Conservation (phyloP, 2,888 invertebrate genomes). For the Bimastos eiseni region DNA sequence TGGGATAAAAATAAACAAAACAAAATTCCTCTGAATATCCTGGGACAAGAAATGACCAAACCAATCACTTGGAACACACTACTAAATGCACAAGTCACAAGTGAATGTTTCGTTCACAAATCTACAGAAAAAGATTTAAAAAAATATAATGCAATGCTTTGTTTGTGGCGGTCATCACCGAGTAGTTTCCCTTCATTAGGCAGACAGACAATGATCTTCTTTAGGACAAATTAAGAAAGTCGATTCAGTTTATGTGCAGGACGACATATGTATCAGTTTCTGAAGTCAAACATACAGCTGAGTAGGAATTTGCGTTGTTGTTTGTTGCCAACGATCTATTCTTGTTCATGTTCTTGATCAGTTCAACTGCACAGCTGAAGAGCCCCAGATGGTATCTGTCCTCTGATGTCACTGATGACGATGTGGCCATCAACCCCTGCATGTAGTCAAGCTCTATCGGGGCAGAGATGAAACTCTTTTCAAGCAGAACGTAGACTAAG, state of each 20-base stretch:
- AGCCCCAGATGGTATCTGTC: not conserved
- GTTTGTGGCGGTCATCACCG: not conserved
- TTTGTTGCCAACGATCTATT: not conserved
- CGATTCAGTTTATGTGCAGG: not conserved
- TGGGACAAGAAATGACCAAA: no score
- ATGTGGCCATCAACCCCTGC: not conserved
- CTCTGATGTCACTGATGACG: not conserved
- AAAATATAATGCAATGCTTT: not conserved
- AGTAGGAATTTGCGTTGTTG: not conserved
- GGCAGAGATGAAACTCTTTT: not conserved
- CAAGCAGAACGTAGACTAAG: not conserved
- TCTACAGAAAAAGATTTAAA: not conserved
- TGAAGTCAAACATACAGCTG: not conserved
- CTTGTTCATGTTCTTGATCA: constrained; percentile 7
- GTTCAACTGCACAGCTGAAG: constrained; percentile 7
- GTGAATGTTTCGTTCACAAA: not conserved
- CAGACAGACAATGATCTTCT: not conserved
- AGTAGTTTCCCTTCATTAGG: not conserved
- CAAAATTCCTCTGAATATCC: no score
- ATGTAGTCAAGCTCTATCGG: not conserved
- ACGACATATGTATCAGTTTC: not conserved
- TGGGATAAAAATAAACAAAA: not conserved
- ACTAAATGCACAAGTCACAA: not conserved
- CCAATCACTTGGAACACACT: no score
- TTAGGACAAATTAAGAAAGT: not conserved